A percentile compares a stretch with the other conserved stretches of the same genome.
These are phyloP conservation scores for Schrankia costaestrigalis DNA, from an alignment of 2,888 invertebrate genomes.

Conservation along the genomic window DNA sequence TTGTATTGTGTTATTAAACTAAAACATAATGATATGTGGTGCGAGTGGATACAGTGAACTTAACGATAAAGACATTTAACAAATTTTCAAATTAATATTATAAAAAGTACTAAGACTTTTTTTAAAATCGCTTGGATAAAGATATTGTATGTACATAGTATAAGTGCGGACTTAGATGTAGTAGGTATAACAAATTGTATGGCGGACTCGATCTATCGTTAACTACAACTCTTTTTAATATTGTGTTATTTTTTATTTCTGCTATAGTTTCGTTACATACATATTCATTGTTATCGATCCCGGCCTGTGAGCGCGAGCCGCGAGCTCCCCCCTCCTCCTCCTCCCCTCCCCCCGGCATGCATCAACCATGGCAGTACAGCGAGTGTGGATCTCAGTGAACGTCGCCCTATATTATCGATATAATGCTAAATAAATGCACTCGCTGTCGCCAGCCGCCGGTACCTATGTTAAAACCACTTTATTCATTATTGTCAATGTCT, in stretches of 20 bases:
- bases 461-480: no score
- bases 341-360: no score
- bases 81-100: constrained; percentile 79
- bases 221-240: constrained; percentile 40
- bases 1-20: constrained; percentile 64
- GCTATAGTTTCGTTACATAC: constrained; percentile 54
- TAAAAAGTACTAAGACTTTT: constrained; percentile 78
- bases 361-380: no score
- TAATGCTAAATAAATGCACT: no score
- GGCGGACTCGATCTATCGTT: constrained; percentile 49
- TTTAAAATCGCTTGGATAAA: constrained; percentile 74
- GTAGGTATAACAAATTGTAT: constrained; percentile 79
- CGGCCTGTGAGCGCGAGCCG: constrained; percentile 12
- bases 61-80: constrained; percentile 78
- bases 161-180: constrained; percentile 77
- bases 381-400: no score
- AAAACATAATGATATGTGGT: constrained; percentile 58
- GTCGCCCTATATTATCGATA: no score
- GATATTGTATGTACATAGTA: constrained; percentile 74
- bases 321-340: neutral
- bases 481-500: no score
- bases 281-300: constrained; percentile 34
- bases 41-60: constrained; percentile 74
- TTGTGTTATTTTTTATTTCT: constrained; percentile 50
- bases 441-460: no score